Evolutionary conservation across 2,888 invertebrate species (phyloP), one percentile per base, ranked within the genome.

Genomic region (Nymphalis c-album): DNA sequence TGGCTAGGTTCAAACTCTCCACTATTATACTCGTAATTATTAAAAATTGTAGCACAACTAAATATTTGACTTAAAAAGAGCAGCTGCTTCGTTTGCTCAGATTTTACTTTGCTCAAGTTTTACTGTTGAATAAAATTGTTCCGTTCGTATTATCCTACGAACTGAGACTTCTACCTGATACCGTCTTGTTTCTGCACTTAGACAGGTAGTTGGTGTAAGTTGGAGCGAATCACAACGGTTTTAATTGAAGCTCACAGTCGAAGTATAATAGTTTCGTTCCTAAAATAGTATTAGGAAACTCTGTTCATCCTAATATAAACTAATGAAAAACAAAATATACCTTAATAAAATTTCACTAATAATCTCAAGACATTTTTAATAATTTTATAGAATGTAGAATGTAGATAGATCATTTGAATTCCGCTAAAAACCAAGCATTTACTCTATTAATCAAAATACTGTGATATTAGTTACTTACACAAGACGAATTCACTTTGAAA

Each of bases 251-350:
- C 45, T 20, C 35, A 58, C 63, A 60, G 51, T 67, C 16, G 48
- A 63, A 60, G 16, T 63, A 47, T 26, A 35, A 63, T 63, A 59
- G 60, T 63, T 55, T 55, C 47, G 40, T 40, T 40, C 59, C 59
- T 67, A 55, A 63, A 63, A 51, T 63, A 53, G 51, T 51, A 67
- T 63, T 59, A 60, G 50, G 58, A 50, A 51, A 63, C 63, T 67
- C 13, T 22, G 47, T 63, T 64, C 47, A 47, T 60, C 17, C n/a
- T 60, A 59, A 58, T 48, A 35, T 48, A 35, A 57, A 48, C 35
- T 47, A 64, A 47, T 58, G 13, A 40, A 40, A 40, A 13, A 13
- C 40, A 40, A 40, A 40, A 40, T 40, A 40, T 40, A 40, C 13
- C 4, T 13, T 40, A 40, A 40, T 40, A 10, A 40, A 4, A 13